Evolutionary conservation across 2,797 vertebrate species (phyloP).

Genomic region (Parauchenoglanis ngamensis): DNA sequence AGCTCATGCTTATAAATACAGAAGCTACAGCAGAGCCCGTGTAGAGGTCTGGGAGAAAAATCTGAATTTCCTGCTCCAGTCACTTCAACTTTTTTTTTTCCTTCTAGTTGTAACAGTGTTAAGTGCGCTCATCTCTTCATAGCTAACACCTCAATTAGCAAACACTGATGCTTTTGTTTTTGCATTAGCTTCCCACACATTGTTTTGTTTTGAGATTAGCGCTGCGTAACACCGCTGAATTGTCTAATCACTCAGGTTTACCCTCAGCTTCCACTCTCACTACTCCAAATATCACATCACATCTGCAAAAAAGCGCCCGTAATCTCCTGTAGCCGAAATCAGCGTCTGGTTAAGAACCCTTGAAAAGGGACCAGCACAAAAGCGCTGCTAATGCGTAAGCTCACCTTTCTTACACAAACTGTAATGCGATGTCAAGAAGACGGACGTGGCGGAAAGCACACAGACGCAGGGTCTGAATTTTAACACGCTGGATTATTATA

Average conservation of each 20-base stretch:
- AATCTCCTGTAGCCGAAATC: slow-evolving; percentile 37
- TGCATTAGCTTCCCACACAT: background rate
- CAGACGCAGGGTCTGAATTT: slow-evolving; percentile 43
- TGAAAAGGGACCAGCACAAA: slow-evolving; percentile 33
- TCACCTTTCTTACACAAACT: slow-evolving; percentile 36
- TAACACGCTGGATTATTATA: slow-evolving; percentile 54
- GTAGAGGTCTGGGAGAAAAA: background rate
- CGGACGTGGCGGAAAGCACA: slow-evolving; percentile 43
- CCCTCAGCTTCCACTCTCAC: background rate
- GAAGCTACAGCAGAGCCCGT: background rate
- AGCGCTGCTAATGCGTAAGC: slow-evolving; percentile 51
- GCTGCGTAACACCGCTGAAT: background rate
- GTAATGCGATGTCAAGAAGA: slow-evolving; percentile 60
- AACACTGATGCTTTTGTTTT: background rate
- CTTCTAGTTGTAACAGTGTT: background rate
- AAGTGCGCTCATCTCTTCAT: background rate
- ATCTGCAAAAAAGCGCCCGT: background rate
- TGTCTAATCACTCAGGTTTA: background rate
- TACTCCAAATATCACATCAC: background rate
- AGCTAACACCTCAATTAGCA: slow-evolving; percentile 3
- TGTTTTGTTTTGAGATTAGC: background rate
- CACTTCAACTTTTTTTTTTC: too few relatives aligned
- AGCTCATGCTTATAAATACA: background rate
- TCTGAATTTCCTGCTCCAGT: background rate
- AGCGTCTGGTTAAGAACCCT: slow-evolving; percentile 23